Percentiles rank a stretch among this genome's conserved stretches.
These are phyloP conservation scores for Antennarius striatus DNA, from an alignment of 2,113 vertebrate genomes.

Conservation along the genomic window DNA sequence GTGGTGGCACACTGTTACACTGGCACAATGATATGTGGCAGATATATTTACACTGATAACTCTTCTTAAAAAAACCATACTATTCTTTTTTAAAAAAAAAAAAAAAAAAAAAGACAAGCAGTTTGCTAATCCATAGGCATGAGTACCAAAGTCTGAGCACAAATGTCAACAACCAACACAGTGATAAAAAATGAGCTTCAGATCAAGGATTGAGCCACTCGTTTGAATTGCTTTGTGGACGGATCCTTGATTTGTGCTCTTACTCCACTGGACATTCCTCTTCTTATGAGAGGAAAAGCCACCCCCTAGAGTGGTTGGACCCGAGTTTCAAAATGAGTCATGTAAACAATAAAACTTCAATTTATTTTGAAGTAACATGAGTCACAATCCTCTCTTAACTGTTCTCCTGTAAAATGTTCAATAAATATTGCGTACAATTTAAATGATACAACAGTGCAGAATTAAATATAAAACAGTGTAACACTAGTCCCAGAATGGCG, in stretches of 20 bases:
- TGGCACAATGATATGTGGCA: neutral
- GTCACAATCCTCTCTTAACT: neutral
- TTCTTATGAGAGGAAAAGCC: too few relatives aligned
- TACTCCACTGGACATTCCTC: neutral
- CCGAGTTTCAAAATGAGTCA: conserved; percentile 8
- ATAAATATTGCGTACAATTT: conserved; percentile 16
- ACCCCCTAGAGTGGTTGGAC: neutral
- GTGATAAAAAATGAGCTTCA: conserved; percentile 7
- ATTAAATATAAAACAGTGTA: conserved; percentile 21
- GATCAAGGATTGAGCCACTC: neutral
- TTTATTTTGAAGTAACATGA: conserved; percentile 6
- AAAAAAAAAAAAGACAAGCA: neutral
- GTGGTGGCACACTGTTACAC: neutral
- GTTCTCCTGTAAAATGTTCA: conserved; percentile 17
- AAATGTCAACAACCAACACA: conserved; percentile 13
- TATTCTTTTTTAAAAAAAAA: too few relatives aligned
- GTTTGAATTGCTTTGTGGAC: conserved; percentile 18
- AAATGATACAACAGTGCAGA: conserved; percentile 38
- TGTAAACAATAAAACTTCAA: conserved; percentile 17
- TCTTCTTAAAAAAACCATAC: too few relatives aligned
- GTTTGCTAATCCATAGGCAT: too few relatives aligned
- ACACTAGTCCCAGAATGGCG: conserved; percentile 12
- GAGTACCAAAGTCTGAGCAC: neutral
- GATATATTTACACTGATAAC: too few relatives aligned
- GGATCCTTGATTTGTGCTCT: conserved; percentile 24